Base-by-base conservation (phyloP, 2,113 vertebrate species). In the Rhodinocichla rosea region DNA sequence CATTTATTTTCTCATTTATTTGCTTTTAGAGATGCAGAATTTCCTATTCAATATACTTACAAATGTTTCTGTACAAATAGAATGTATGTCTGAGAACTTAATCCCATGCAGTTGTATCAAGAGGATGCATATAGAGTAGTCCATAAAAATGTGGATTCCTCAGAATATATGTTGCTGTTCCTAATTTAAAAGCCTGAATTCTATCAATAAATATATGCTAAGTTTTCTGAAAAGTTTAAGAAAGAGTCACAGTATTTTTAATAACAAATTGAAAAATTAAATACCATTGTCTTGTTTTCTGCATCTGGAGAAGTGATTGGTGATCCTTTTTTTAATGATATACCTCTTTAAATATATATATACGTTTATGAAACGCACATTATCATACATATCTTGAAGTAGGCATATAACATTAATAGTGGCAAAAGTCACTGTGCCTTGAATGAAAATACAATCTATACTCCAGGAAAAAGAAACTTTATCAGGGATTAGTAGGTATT, bases 1-100 rank as follows among this genome's bases (percentile, higher is more conserved):
- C 85, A 97, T 97, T 97, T 97, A 94, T 98, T 98, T 97, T 85
- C 62, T 92, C 52, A 95, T 94, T 75, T 97, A 53, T 92, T 95
- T 97, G 79, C 62, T 91, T 93, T 74, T 56, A 83, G 64, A 86
- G 74, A 82, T 75, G 94, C 83, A 94, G 55, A 97, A 90, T 94
- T 94, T 95, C 13, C 81, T 52, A 75, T 23, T 94, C 64, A 85
- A 87, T 95, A 91, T 93, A 87, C 89, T 95, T 96, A 65, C 45
- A 95, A 93, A 94, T 88, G 39, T 95, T 97, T 96, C 80, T 92
- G 45, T 89, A 76, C 73, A 95, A 96, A 68, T 37, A 91, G 79
- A 87, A 92, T 57, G 15, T 74, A 56, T 62, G 62, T 68, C 28
- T 95, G 53, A 79, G 94, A 87, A 92, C 50, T 78, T 95, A 89